phyloP scores from a whole-genome alignment of 1,140 invertebrate genomes.

The Eurosta solidaginis region DNA sequence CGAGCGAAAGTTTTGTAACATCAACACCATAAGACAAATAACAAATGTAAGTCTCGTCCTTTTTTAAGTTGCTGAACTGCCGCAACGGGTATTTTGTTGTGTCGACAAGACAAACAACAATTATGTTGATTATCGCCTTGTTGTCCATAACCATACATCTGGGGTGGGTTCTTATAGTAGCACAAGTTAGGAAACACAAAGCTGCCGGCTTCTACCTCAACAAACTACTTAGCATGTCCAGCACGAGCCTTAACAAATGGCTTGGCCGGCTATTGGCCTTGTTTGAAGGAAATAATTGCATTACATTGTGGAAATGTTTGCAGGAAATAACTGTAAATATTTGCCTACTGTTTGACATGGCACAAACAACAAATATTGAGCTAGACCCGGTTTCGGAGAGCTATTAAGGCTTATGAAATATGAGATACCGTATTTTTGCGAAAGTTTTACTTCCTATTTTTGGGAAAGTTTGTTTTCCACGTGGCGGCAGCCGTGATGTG shows the following conservation, averaged over 20 bases:
- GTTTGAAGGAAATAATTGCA: neutral
- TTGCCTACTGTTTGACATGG: neutral
- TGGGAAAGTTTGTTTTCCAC: too few species aligned
- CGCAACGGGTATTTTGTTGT: neutral
- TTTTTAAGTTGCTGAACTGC: neutral
- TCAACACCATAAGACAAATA: neutral
- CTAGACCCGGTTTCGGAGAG: neutral
- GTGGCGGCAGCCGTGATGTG: too few species aligned
- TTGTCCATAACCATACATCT: neutral
- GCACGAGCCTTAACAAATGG: neutral
- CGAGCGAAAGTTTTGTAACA: neutral
- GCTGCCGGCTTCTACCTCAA: too few species aligned
- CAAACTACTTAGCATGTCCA: neutral
- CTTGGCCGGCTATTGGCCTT: neutral
- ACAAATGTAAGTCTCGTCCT: neutral
- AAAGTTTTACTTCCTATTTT: too few species aligned
- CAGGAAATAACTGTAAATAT: neutral
- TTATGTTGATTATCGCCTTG: neutral
- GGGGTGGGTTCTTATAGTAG: neutral
- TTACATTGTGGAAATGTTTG: neutral
- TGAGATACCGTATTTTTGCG: neutral
- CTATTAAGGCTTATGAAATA: neutral
- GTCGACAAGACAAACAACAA: constrained; percentile 3
- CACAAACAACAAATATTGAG: neutral
- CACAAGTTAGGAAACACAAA: neutral